These are phyloP conservation scores for Colaptes auratus DNA, from an alignment of 2,113 vertebrate genomes.

Conservation along the genomic window DNA sequence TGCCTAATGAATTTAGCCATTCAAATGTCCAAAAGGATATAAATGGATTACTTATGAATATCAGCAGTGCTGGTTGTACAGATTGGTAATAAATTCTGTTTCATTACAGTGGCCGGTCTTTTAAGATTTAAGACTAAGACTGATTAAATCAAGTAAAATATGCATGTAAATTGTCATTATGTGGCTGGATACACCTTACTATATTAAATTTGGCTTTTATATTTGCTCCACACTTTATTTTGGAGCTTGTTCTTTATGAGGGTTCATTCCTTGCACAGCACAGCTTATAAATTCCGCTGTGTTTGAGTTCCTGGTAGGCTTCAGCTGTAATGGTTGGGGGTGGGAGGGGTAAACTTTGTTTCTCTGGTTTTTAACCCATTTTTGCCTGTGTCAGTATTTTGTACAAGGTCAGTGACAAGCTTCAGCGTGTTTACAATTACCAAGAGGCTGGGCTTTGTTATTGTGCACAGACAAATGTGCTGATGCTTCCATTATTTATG, in stretches of 20 bases:
- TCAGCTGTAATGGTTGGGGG: neutral
- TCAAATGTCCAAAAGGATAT: neutral
- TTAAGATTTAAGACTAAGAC: constrained; percentile 17
- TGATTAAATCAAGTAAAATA: constrained; percentile 45
- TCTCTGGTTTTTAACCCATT: neutral
- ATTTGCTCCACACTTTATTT: constrained; percentile 40
- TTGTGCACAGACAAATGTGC: constrained; percentile 72
- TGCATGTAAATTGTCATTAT: constrained; percentile 22
- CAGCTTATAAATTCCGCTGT: neutral
- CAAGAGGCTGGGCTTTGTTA: constrained; percentile 72
- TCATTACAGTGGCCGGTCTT: neutral
- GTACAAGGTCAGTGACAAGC: constrained; percentile 75
- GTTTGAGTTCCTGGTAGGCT: neutral
- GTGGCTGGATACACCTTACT: constrained; percentile 30
- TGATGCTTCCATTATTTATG: constrained; percentile 73
- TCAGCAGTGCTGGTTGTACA: neutral
- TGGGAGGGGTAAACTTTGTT: neutral
- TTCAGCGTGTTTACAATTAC: constrained; percentile 76
- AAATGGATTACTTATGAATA: constrained; percentile 16
- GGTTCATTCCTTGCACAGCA: constrained; percentile 8
- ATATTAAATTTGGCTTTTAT: constrained; percentile 43
- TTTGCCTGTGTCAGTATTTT: constrained; percentile 54
- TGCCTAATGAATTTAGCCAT: constrained; percentile 11
- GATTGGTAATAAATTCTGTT: constrained; percentile 44
- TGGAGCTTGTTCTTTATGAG: constrained; percentile 6